These are phyloP conservation scores for Sweltsa coloradensis DNA, from an alignment of 1,140 invertebrate species.

Conservation along the genomic window DNA sequence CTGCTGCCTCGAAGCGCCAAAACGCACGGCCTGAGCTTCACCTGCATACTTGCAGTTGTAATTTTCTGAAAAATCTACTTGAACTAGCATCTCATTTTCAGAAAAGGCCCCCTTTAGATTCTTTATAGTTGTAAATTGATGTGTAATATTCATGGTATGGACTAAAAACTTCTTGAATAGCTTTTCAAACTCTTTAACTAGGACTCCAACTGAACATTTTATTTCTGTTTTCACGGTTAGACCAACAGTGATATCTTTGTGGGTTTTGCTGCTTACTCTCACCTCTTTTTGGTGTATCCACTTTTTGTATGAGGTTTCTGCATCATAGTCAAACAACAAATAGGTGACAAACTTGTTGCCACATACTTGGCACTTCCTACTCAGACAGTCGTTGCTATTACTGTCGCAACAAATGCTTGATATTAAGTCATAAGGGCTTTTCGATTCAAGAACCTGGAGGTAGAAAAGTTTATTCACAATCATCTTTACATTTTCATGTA, in stretches of 20 bases:
- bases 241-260: conserved; percentile 10
- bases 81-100: conserved; percentile 9
- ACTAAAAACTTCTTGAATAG: conserved; percentile 9
- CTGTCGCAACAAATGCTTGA: conserved; percentile 12
- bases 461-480: conserved; percentile 11
- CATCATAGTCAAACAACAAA: conserved; percentile 9
- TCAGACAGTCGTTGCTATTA: conserved; percentile 12
- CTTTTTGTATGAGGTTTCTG: conserved; percentile 9
- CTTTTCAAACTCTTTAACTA: conserved; percentile 8
- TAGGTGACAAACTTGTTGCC: conserved; percentile 9
- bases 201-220: conserved; percentile 5
- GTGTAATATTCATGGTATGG: conserved; percentile 14
- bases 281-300: conserved; percentile 10
- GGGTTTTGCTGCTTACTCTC: conserved; percentile 12
- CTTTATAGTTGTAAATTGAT: conserved; percentile 11
- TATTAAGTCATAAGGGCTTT: conserved; percentile 13
- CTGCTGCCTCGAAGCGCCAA: conserved; percentile 15
- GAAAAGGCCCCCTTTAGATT: conserved; percentile 7
- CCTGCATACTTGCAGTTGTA: conserved; percentile 16
- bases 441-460: conserved; percentile 12
- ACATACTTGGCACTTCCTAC: conserved; percentile 15
- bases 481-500: conserved; percentile 15
- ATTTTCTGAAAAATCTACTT: conserved; percentile 19
- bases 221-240: conserved; percentile 3
- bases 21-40: conserved; percentile 17